Evolutionary conservation across 2,113 vertebrate species (phyloP), one percentile per base, ranked within the genome.

Genomic region (Oreotrochilus melanogaster): DNA sequence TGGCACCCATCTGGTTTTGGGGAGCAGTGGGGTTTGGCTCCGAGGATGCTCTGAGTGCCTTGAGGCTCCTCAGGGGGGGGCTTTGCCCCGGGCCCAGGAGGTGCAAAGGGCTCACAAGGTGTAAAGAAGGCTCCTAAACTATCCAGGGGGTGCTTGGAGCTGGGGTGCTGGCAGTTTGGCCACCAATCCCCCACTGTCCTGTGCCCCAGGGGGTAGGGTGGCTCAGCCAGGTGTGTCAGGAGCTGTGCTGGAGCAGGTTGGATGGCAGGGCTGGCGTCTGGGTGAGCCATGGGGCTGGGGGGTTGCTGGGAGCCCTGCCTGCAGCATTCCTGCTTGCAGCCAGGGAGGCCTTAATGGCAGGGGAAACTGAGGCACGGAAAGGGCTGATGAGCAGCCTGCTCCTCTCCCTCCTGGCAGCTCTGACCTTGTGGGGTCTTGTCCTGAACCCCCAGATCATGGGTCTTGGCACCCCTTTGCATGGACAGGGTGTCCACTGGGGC

Each of bases 1-100:
- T 6, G 0, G 47, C 42, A 33, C 19, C 61, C 30, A 3, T 13
- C 14, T 0, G 9, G 18, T 24, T 8, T 50, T 39, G 0, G 43
- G 75, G 62, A 57, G 58, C 37, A 11, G 22, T 0, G 0, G 43
- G 54, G 4, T 16, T 15, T 39, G 65, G 50, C 62, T 39, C 39
- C 5, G 39, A 39, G 39, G 39, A 39, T 39, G 39, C 39, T 39
- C 39, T 39, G 39, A 39, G 39, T 39, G 39, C 39, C 39, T 39
- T 39, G 39, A 39, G 39, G 39, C 39, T 39, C 39, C 39, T 39
- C 39, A 13, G 39, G 39, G 39, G 12, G 39, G 39, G 39, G 39
- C 12, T 11, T 39, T 10, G 39, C 39, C 39, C 39, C 39, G 10
- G 39, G 39, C 39, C 39, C 39, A 39, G 39, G 12, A 39, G 39